Conservation (phyloP, 2,888 invertebrate species). For the Heliconius charithonia region DNA sequence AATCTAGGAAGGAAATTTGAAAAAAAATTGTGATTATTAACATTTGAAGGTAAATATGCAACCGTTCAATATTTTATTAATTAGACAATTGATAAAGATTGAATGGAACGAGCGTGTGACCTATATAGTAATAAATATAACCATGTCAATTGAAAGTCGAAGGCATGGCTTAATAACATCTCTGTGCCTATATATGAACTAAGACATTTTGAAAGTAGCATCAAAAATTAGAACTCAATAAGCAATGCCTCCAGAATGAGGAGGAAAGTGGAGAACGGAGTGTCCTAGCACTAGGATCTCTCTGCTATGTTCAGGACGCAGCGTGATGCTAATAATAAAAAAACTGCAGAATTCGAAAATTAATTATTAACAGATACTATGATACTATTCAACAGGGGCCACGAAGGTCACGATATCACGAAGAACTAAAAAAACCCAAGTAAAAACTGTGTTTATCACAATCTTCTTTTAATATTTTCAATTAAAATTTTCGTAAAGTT, state of each 20-base stretch:
- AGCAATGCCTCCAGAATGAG: too few species aligned
- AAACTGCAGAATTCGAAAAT: too few species aligned
- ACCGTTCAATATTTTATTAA: not conserved
- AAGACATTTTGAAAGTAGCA: too few species aligned
- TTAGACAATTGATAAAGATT: slow-evolving; percentile 20
- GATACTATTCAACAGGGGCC: not conserved
- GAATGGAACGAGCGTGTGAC: not conserved
- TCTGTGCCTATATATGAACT: not conserved
- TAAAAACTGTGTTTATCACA: not conserved
- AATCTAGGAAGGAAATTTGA: too few species aligned
- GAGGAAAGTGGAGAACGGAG: too few species aligned
- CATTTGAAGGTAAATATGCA: not conserved
- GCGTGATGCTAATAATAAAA: too few species aligned
- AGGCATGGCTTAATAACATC: not conserved
- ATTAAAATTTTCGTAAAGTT: too few species aligned
- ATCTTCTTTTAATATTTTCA: not conserved
- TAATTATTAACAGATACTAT: not conserved
- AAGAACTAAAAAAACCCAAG: not conserved
- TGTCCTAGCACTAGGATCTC: too few species aligned
- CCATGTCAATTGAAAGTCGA: slow-evolving; percentile 6
- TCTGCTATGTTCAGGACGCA: too few species aligned
- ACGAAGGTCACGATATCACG: not conserved
- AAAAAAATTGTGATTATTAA: not conserved
- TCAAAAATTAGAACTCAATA: too few species aligned
- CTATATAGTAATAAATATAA: slow-evolving; percentile 2